A percentile compares a stretch with the other conserved stretches of the same genome.
Conservation (phyloP, 2,888 invertebrate species). For the Ochropacha duplaris region DNA sequence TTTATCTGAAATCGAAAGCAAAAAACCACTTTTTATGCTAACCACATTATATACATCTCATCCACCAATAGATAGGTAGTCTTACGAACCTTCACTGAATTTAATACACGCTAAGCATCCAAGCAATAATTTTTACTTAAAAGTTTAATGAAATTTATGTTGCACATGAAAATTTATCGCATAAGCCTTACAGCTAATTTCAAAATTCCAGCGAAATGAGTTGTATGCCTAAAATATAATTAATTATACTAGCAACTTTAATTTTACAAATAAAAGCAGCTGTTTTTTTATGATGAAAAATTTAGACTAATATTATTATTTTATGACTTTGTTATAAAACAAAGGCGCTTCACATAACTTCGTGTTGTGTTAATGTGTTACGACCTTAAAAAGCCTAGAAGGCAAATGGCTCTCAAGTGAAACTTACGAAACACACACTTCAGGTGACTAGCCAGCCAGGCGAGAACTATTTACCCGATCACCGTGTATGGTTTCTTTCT, state of each 20-base stretch:
- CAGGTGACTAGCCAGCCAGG: no score
- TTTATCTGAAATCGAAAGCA: slow-evolving; percentile 6
- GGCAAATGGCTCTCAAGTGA: no score
- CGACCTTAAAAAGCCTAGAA: no score
- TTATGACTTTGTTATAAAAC: no score
- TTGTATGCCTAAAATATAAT: slow-evolving; percentile 1
- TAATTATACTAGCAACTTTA: neutral
- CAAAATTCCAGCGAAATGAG: slow-evolving; percentile 7
- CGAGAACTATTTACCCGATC: no score
- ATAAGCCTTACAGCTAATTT: slow-evolving; percentile 33
- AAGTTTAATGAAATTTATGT: slow-evolving; percentile 45
- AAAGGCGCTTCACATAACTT: no score
- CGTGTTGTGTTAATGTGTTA: no score
- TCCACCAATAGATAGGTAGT: neutral
- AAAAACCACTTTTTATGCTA: neutral
- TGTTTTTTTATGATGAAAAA: neutral
- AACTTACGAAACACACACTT: no score
- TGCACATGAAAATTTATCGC: slow-evolving; percentile 43
- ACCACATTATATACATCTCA: neutral
- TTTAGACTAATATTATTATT: no score
- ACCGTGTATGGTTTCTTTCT: no score
- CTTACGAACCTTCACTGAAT: slow-evolving; percentile 15
- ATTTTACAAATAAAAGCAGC: neutral
- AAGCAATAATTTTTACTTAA: slow-evolving; percentile 40
- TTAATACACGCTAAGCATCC: slow-evolving; percentile 12